These are phyloP conservation scores for Sinocyclocheilus rhinocerous DNA, from an alignment of 2,113 vertebrate species.

Conservation along the genomic window DNA sequence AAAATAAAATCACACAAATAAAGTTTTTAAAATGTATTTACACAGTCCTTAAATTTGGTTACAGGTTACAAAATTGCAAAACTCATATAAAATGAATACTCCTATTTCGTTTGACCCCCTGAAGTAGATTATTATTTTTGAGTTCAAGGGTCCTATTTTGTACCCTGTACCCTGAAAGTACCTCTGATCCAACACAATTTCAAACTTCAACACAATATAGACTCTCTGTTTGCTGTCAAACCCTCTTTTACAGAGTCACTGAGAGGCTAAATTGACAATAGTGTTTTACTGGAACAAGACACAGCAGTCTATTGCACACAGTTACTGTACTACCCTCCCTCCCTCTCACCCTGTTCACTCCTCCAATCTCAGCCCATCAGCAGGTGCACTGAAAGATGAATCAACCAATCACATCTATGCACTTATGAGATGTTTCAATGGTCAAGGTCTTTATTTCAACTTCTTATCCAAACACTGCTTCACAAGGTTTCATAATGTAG, in stretches of 20 bases:
- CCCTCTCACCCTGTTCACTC: background rate
- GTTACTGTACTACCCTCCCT: background rate
- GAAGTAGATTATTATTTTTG: background rate
- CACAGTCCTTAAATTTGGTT: background rate
- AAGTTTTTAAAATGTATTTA: background rate
- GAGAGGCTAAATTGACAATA: background rate
- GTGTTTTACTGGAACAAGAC: background rate
- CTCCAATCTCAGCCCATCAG: background rate
- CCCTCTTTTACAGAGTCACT: background rate
- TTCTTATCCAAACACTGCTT: slow-evolving; percentile 12
- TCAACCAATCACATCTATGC: background rate
- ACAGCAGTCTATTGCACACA: background rate
- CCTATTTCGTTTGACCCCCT: background rate
- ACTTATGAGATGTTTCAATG: background rate
- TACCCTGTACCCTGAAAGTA: background rate
- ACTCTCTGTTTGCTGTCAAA: background rate
- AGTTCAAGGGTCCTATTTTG: background rate
- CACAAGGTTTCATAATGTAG: background rate
- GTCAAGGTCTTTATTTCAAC: background rate
- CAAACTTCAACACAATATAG: background rate
- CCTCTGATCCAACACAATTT: background rate
- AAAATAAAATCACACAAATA: background rate
- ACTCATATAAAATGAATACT: background rate
- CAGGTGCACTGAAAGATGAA: background rate
- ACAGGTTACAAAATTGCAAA: background rate